Conservation (phyloP, 2,888 invertebrate genomes). For the Flexamia atlantica region DNA sequence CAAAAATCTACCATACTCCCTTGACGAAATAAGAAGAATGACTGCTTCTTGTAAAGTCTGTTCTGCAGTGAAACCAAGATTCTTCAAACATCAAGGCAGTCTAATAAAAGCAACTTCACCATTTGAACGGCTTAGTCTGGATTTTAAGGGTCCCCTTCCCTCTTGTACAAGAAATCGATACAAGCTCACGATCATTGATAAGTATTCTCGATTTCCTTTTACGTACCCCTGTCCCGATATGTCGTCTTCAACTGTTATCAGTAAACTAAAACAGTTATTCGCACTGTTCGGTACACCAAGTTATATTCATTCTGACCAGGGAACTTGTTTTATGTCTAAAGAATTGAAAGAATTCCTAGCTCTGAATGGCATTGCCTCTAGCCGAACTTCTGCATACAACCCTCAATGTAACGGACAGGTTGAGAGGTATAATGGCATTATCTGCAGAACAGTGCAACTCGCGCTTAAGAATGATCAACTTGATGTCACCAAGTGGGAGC, state of each 20-base stretch:
- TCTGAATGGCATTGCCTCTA: not conserved
- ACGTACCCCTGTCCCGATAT: conserved; percentile 21
- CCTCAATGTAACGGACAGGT: conserved; percentile 26
- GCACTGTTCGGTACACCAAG: conserved; percentile 5
- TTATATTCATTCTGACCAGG: conserved; percentile 34
- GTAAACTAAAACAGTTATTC: not conserved
- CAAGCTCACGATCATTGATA: conserved; percentile 63
- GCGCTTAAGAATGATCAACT: not conserved
- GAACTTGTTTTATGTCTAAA: conserved; percentile 6
- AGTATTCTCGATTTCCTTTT: conserved; percentile 65
- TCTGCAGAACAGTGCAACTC: not conserved
- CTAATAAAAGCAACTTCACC: conserved; percentile 45
- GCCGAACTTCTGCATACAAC: not conserved
- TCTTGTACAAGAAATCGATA: conserved; percentile 43
- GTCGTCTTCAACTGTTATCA: conserved; percentile 23
- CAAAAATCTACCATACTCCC: conserved; percentile 64
- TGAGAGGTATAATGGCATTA: conserved; percentile 35
- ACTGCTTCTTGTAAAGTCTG: conserved; percentile 65
- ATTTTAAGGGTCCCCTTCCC: conserved; percentile 64
- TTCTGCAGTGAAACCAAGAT: conserved; percentile 64
- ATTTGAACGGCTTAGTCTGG: not conserved
- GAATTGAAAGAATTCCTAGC: conserved; percentile 34
- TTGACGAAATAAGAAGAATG: conserved; percentile 65
- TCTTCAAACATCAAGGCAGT: conserved; percentile 46
- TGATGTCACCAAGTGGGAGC: conserved; percentile 28